These are phyloP conservation scores for Calameuta idolon DNA, from an alignment of 2,888 invertebrate species.

Conservation along the genomic window DNA sequence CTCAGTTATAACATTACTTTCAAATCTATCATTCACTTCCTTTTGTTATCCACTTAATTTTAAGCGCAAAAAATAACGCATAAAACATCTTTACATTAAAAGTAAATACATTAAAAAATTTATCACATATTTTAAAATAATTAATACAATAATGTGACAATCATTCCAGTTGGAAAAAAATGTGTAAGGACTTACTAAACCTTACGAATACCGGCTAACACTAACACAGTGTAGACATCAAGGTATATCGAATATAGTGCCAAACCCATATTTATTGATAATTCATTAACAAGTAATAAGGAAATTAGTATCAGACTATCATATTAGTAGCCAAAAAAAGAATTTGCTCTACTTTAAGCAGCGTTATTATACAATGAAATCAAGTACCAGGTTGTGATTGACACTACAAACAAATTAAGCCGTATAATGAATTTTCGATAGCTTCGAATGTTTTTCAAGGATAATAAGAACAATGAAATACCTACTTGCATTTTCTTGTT, in stretches of 20 bases:
- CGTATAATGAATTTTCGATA: background rate
- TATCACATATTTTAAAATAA: background rate
- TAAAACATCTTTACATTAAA: background rate
- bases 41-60: background rate
- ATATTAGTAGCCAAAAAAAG: background rate
- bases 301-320: background rate
- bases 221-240: background rate
- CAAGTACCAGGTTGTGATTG: background rate
- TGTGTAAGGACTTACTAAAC: background rate
- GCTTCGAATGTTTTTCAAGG: background rate
- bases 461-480: background rate
- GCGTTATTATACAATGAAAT: background rate
- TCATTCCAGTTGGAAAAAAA: background rate
- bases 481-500: constrained; percentile 1
- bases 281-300: constrained; percentile 18
- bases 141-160: background rate
- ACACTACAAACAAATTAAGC: background rate
- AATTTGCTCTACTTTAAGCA: background rate
- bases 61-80: background rate
- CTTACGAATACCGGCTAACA: background rate
- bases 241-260: background rate
- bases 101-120: background rate
- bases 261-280: constrained; percentile 19
- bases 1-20: background rate
- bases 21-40: background rate